Conservation (phyloP, 1,140 invertebrate genomes). For the Oryctes rhinoceros region DNA sequence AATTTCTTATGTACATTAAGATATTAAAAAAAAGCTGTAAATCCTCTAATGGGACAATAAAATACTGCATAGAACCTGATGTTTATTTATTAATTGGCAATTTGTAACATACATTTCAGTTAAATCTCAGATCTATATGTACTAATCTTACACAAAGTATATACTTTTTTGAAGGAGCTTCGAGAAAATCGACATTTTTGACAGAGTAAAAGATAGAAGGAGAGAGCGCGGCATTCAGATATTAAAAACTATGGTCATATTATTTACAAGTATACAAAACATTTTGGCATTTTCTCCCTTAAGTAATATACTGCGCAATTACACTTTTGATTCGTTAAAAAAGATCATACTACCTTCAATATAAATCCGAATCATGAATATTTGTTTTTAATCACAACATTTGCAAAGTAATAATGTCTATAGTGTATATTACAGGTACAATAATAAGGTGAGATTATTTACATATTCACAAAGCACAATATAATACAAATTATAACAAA, state of each 20-base stretch:
- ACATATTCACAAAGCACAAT: constrained; percentile 20
- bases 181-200: neutral
- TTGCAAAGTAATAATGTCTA: constrained; percentile 24
- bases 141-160: constrained; percentile 22
- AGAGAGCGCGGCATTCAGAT: constrained; percentile 19
- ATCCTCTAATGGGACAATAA: constrained; percentile 1
- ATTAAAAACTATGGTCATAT: constrained; percentile 1
- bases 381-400: constrained; percentile 17
- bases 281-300: constrained; percentile 25
- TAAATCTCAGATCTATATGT: constrained; percentile 21
- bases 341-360: constrained; percentile 2
- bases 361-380: neutral
- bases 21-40: too few species aligned
- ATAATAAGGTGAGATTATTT: constrained; percentile 4
- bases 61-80: constrained; percentile 9
- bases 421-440: constrained; percentile 32
- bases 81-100: constrained; percentile 35
- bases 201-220: constrained; percentile 2
- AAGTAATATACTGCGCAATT: constrained; percentile 20
- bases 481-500: constrained; percentile 10
- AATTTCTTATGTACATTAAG: too few species aligned
- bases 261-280: constrained; percentile 24
- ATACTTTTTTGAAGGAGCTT: constrained; percentile 15
- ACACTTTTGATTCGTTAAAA: neutral
- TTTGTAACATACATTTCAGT: constrained; percentile 31